A percentile compares a stretch with the other conserved stretches of the same genome.
phyloP scores from a whole-genome alignment of 2,113 vertebrate species.

The Channa maculata region DNA sequence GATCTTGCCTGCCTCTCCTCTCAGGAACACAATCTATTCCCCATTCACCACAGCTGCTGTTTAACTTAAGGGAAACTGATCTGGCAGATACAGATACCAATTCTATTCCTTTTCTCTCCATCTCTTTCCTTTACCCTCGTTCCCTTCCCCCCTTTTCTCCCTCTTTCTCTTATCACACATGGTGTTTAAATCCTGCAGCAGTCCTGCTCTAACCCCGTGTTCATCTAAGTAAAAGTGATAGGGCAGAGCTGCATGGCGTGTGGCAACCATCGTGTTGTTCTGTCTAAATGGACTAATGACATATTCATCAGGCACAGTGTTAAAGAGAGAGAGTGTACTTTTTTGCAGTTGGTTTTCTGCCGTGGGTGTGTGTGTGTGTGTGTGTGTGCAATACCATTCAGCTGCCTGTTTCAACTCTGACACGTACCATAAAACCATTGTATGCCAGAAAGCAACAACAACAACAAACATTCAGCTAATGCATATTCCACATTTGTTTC shows the following conservation, averaged over 20 bases:
- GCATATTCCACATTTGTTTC: neutral
- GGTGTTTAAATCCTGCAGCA: slow-evolving; percentile 64
- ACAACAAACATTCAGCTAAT: slow-evolving; percentile 16
- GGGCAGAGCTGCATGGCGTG: slow-evolving; percentile 64
- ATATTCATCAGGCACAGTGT: slow-evolving; percentile 61
- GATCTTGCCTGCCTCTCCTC: neutral
- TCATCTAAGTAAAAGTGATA: slow-evolving; percentile 73
- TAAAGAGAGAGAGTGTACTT: slow-evolving; percentile 14
- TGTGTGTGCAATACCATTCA: slow-evolving; percentile 41
- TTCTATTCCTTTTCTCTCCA: slow-evolving; percentile 24
- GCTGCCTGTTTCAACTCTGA: slow-evolving; percentile 32
- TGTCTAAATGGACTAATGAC: slow-evolving; percentile 59
- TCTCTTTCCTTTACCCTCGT: slow-evolving; percentile 25
- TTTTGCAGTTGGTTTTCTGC: neutral
- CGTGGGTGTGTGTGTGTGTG: slow-evolving; percentile 16
- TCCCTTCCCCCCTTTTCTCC: neutral
- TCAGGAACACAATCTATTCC: slow-evolving; percentile 18
- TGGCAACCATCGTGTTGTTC: slow-evolving; percentile 59
- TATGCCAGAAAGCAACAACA: slow-evolving; percentile 38
- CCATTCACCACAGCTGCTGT: slow-evolving; percentile 28
- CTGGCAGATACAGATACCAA: slow-evolving; percentile 60
- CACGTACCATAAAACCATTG: slow-evolving; percentile 57
- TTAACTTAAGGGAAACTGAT: slow-evolving; percentile 69
- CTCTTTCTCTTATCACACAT: slow-evolving; percentile 29
- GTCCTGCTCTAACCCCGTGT: slow-evolving; percentile 42